Evolutionary conservation across 2,888 invertebrate species (phyloP).

Genomic region (Eurytoma adleriae): DNA sequence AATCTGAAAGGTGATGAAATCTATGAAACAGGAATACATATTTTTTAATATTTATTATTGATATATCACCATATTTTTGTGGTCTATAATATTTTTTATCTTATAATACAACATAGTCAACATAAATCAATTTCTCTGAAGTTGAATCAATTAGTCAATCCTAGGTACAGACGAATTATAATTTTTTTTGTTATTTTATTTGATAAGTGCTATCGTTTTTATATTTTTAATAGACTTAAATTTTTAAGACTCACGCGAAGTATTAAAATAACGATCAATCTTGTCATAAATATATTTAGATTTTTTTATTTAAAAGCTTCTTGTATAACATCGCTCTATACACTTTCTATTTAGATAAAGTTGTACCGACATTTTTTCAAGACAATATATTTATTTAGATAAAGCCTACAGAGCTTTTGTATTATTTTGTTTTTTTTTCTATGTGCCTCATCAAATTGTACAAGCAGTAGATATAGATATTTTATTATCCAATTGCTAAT

Average conservation of each 20-base stretch:
- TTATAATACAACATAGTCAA: slow-evolving; percentile 46
- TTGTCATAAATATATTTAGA: slow-evolving; percentile 65
- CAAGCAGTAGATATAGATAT: slow-evolving; percentile 48
- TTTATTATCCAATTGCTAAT: slow-evolving; percentile 34
- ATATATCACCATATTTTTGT: slow-evolving; percentile 54
- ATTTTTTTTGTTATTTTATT: slow-evolving; percentile 42
- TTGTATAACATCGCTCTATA: slow-evolving; percentile 70
- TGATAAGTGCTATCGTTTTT: slow-evolving; percentile 47
- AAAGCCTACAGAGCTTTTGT: slow-evolving; percentile 43
- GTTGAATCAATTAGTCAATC: slow-evolving; percentile 47
- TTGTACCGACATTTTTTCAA: slow-evolving; percentile 60
- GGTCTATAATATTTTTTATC: slow-evolving; percentile 50
- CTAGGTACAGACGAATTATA: slow-evolving; percentile 53
- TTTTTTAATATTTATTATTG: slow-evolving; percentile 52
- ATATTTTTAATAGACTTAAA: slow-evolving; percentile 49
- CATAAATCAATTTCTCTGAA: slow-evolving; percentile 44
- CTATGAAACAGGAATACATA: not conserved
- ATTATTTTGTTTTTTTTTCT: slow-evolving; percentile 41
- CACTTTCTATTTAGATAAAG: slow-evolving; percentile 67
- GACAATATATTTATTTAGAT: slow-evolving; percentile 48
- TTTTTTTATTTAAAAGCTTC: slow-evolving; percentile 70
- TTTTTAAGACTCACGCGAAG: slow-evolving; percentile 53
- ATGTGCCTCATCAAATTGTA: slow-evolving; percentile 53
- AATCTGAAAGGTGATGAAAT: too few species aligned
- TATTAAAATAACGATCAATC: slow-evolving; percentile 59